phyloP scores from a whole-genome alignment of 2,888 invertebrate species.

The Eupithecia inturbata region DNA sequence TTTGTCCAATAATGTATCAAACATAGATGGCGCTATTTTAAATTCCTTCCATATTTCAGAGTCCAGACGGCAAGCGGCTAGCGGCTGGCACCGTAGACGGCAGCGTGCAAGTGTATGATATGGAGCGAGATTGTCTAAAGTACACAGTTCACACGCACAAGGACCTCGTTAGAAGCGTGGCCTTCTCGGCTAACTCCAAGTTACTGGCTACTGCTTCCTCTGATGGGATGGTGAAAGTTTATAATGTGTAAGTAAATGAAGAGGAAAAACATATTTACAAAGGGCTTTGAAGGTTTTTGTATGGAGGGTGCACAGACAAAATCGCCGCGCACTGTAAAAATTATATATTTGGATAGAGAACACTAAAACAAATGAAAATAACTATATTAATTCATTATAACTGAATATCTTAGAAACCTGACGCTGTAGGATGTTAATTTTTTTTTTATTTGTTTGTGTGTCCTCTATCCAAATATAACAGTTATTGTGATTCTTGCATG shows the following conservation, averaged over 20 bases:
- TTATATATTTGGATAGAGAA: too few species aligned
- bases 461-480: too few species aligned
- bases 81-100: constrained; percentile 97
- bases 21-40: background rate
- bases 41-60: constrained; percentile 82
- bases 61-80: constrained; percentile 95
- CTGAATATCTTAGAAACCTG: too few species aligned
- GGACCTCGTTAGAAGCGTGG: constrained; percentile 94
- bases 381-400: too few species aligned
- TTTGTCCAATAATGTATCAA: background rate
- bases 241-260: constrained; percentile 91
- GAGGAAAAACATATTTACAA: too few species aligned
- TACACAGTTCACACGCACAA: constrained; percentile 97
- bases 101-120: constrained; percentile 96
- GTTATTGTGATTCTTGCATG: too few species aligned
- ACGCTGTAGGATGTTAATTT: too few species aligned
- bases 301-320: too few species aligned
- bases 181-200: constrained; percentile 96
- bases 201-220: constrained; percentile 95
- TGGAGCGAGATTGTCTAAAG: constrained; percentile 89
- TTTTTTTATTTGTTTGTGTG: too few species aligned
- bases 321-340: too few species aligned
- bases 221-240: constrained; percentile 96
- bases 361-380: too few species aligned
- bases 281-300: too few species aligned